Evolutionary conservation across 2,888 invertebrate genomes (phyloP).

Genomic region (Palloptera scutellata): DNA sequence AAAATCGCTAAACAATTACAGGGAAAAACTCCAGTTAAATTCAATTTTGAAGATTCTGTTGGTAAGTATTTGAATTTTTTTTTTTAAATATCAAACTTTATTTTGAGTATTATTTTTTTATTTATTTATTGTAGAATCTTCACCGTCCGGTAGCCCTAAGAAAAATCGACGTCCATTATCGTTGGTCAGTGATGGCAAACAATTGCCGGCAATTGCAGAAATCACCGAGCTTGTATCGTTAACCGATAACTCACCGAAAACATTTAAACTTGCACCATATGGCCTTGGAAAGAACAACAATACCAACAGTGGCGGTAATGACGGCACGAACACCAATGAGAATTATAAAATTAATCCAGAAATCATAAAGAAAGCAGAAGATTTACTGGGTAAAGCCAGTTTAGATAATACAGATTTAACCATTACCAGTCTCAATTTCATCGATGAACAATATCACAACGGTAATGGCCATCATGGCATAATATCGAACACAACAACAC

Average conservation of each 20-base stretch:
- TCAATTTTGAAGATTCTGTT: slow-evolving; percentile 76
- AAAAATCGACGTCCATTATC: slow-evolving; percentile 71
- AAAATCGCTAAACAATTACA: slow-evolving; percentile 66
- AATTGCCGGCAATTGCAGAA: slow-evolving; percentile 74
- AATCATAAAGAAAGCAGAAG: slow-evolving; percentile 64
- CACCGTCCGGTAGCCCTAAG: slow-evolving; percentile 70
- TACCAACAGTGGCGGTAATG: slow-evolving; percentile 11
- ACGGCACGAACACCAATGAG: slow-evolving; percentile 39
- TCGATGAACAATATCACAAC: slow-evolving; percentile 66
- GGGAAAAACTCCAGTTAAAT: slow-evolving; percentile 69
- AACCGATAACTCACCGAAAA: slow-evolving; percentile 66
- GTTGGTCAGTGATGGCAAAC: slow-evolving; percentile 71
- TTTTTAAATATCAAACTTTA: not conserved
- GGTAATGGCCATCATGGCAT: slow-evolving; percentile 32
- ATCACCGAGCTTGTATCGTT: slow-evolving; percentile 75
- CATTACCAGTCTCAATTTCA: slow-evolving; percentile 71
- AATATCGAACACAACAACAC: slow-evolving; percentile 30
- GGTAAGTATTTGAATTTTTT: slow-evolving; percentile 65
- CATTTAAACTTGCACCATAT: slow-evolving; percentile 58
- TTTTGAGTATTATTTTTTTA: slow-evolving; percentile 12
- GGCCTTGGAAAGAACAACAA: slow-evolving; percentile 40
- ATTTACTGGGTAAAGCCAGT: slow-evolving; percentile 62
- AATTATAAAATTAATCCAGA: slow-evolving; percentile 64
- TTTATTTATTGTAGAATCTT: slow-evolving; percentile 64
- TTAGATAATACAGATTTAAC: slow-evolving; percentile 65